Evolutionary conservation across 1,140 invertebrate species (phyloP), one percentile per base, ranked within the genome.

Genomic region (Ceratitis capitata): DNA sequence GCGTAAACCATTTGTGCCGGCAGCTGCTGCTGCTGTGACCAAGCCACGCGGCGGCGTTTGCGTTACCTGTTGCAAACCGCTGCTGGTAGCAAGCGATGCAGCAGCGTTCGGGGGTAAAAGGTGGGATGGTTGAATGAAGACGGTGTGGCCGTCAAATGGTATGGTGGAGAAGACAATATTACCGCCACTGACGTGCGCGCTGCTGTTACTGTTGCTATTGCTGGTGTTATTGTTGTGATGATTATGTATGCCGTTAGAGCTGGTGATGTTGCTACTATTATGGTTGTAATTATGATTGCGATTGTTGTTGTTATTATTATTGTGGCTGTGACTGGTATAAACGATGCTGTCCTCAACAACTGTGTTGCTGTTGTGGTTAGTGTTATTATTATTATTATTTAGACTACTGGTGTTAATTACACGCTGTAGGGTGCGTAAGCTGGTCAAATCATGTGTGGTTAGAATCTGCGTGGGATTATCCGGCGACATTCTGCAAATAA

Each of bases 381-480:
- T 83, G 86, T 39, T 84, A 53, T 39, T 61, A 84, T n/a, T n/a
- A n/a, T n/a, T n/a, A n/a, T n/a, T n/a, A n/a, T n/a, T n/a, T n/a
- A n/a, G n/a, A n/a, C 49, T 78, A 85, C 35, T 86, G 86, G 84
- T 84, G 35, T 51, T 56, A 45, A 78, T 64, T 42, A 85, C 84
- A 45, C 64, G 45, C 82, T 84, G 85, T 49, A 86, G 58, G 29
- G 84, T 83, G 53, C 89, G 88, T 78, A 91, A 85, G 85, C 90
- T 90, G 82, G 86, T 88, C 82, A 90, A 61, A 87, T 90, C 90
- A 86, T 90, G 89, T 84, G 87, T 85, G 42, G 86, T 86, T 85
- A 90, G 86, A 86, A 91, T 84, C 87, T 91, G 90, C 88, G 89
- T 89, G 85, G 91, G 89, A 88, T 90, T 90, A 88, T 92, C 91